Evolutionary conservation across 2,113 vertebrate genomes (phyloP).

Genomic region (Heliornis fulica): DNA sequence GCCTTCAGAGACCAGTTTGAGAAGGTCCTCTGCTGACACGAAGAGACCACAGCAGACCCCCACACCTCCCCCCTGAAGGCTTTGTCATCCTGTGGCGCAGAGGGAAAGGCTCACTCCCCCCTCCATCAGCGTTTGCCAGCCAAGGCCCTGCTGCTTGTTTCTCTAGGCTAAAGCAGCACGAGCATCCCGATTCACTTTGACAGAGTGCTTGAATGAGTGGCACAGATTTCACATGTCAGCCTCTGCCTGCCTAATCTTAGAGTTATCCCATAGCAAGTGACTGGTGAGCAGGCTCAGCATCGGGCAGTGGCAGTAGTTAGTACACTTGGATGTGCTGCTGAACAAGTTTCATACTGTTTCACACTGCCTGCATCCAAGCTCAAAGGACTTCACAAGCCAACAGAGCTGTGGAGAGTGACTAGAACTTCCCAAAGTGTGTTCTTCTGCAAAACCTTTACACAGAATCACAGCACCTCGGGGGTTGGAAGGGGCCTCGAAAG

Average conservation of each 20-base stretch:
- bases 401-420: background rate
- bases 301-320: background rate
- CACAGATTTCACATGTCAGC: slow-evolving; percentile 56
- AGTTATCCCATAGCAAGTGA: background rate
- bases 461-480: too few relatives aligned
- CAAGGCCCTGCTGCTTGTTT: background rate
- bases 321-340: background rate
- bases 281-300: background rate
- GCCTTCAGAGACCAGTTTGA: background rate
- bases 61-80: background rate
- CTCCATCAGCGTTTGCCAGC: background rate
- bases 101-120: background rate
- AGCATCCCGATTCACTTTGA: slow-evolving; percentile 27
- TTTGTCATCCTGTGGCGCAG: background rate
- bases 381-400: background rate
- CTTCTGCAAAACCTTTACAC: background rate
- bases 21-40: background rate
- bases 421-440: background rate
- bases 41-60: background rate
- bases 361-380: background rate
- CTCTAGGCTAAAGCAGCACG: background rate
- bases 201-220: slow-evolving; percentile 22
- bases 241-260: background rate
- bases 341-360: background rate
- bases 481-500: too few relatives aligned